phyloP scores from a whole-genome alignment of 2,113 vertebrate species.

The Brachypodius melanocephalos region DNA sequence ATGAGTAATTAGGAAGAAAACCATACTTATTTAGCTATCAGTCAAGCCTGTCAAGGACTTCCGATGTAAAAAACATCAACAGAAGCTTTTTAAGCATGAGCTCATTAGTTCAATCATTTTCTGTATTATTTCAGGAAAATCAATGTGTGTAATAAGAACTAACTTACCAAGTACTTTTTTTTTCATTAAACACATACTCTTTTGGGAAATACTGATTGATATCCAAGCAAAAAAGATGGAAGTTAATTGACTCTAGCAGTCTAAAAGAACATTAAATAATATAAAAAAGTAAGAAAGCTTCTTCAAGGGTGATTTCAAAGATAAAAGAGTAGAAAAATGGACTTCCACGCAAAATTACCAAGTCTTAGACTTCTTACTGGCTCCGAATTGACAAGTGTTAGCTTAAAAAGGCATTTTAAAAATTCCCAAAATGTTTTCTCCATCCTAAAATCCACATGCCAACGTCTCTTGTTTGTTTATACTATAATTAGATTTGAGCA shows the following conservation, averaged over 20 bases:
- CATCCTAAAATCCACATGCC: not conserved
- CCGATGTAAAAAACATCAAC: not conserved
- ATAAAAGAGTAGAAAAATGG: not conserved
- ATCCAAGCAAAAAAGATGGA: not conserved
- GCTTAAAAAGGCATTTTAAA: not conserved
- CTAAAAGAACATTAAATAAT: not conserved
- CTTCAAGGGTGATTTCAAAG: not conserved
- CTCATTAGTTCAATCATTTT: not conserved
- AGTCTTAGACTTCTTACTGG: not conserved
- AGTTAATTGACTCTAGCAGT: not conserved
- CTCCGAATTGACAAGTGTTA: not conserved
- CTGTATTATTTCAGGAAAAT: not conserved
- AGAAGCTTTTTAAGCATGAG: not conserved
- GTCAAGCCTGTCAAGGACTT: not conserved
- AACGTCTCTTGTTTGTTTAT: not conserved
- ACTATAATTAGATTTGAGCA: not conserved
- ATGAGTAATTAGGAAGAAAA: not conserved
- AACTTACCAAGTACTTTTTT: not conserved
- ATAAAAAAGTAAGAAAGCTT: not conserved
- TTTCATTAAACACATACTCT: not conserved
- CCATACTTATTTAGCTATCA: not conserved
- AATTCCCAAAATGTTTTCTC: not conserved
- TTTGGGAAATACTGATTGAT: not conserved
- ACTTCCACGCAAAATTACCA: not conserved
- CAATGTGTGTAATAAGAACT: not conserved